Percentiles rank a stretch among this genome's conserved stretches.
phyloP scores from a whole-genome alignment of 2,888 invertebrate species.

The Luperina testacea region DNA sequence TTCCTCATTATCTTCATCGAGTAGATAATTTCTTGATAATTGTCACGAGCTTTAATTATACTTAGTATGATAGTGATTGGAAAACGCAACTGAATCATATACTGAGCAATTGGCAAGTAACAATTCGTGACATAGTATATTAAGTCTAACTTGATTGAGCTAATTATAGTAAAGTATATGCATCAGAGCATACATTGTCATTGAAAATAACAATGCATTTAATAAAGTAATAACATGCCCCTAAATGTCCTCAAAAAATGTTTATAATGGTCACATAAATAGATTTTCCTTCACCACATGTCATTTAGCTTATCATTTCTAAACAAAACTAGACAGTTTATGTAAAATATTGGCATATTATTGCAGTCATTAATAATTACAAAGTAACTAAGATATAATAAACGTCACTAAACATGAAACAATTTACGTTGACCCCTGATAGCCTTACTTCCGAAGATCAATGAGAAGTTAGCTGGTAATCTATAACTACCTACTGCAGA shows the following conservation, averaged over 20 bases:
- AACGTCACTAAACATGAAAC: conserved; percentile 56
- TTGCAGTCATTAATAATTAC: conserved; percentile 45
- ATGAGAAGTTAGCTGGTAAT: conserved; percentile 56
- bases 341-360: conserved; percentile 47
- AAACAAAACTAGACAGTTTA: conserved; percentile 37
- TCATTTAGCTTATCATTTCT: conserved; percentile 47
- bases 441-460: conserved; percentile 71
- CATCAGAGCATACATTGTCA: conserved; percentile 15
- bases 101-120: conserved; percentile 6
- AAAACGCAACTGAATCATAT: conserved; percentile 17
- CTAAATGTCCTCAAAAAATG: conserved; percentile 32
- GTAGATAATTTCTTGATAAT: conserved; percentile 3
- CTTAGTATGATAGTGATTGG: not conserved
- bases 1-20: not conserved
- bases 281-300: conserved; percentile 10
- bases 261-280: conserved; percentile 31
- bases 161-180: conserved; percentile 27
- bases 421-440: conserved; percentile 70
- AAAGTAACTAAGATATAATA: conserved; percentile 49
- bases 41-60: conserved; percentile 16
- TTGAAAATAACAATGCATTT: conserved; percentile 35
- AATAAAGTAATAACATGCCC: conserved; percentile 19
- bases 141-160: not conserved
- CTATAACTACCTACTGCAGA: conserved; percentile 45
- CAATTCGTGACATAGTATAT: conserved; percentile 8